Evolutionary conservation across 2,888 invertebrate genomes (phyloP).

Genomic region (Folsomia candida): DNA sequence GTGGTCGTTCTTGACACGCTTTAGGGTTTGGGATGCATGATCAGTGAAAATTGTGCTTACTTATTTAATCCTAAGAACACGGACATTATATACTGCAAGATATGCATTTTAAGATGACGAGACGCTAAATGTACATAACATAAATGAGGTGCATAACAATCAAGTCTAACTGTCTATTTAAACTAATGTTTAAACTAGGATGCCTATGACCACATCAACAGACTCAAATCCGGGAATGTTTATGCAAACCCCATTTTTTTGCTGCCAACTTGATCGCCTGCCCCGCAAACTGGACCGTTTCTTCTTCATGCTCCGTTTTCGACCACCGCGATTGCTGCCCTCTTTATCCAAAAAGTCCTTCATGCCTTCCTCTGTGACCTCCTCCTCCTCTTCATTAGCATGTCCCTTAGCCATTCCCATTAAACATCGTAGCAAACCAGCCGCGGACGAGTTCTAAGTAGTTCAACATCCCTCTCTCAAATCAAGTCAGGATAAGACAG

Average conservation of each 20-base stretch:
- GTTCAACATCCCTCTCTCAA: neutral
- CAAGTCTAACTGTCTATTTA: too few species aligned
- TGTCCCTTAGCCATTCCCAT: conserved; percentile 47
- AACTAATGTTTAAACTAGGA: too few species aligned
- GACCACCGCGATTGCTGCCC: conserved; percentile 3
- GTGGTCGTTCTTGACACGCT: too few species aligned
- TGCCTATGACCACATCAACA: neutral
- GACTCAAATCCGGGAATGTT: neutral
- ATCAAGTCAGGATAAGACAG: neutral
- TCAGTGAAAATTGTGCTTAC: too few species aligned
- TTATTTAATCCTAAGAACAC: too few species aligned
- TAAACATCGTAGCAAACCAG: conserved; percentile 47
- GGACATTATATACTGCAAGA: too few species aligned
- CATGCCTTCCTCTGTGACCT: conserved; percentile 20
- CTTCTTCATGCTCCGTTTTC: conserved; percentile 41
- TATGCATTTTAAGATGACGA: too few species aligned
- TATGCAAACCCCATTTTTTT: conserved; percentile 49
- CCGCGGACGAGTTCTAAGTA: conserved; percentile 44
- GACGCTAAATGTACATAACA: too few species aligned
- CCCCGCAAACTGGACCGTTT: conserved; percentile 42
- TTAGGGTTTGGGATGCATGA: too few species aligned
- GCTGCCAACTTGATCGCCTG: conserved; percentile 44
- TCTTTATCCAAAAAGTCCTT: conserved; percentile 22
- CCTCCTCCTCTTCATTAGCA: conserved; percentile 28
- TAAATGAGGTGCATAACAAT: too few species aligned